Percentiles rank a stretch among this genome's conserved stretches.
Evolutionary conservation across 2,797 vertebrate genomes (phyloP).

Genomic region (Enteromius unitaeniatus): DNA sequence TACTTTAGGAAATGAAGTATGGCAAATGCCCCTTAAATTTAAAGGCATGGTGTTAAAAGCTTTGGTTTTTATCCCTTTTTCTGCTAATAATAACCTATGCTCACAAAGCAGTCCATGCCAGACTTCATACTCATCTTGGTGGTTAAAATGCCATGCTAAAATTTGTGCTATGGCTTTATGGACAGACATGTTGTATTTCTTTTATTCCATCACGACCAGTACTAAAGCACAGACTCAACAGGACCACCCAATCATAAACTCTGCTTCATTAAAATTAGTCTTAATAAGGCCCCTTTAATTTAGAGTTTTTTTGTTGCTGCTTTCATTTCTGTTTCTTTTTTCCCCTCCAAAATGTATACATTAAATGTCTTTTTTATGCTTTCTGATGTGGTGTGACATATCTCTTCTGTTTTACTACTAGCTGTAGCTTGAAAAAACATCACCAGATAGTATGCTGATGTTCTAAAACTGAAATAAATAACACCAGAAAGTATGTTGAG

Average conservation of each 20-base stretch:
- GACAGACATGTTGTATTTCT: neutral
- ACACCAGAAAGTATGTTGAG: neutral
- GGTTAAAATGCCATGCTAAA: neutral
- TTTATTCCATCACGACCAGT: neutral
- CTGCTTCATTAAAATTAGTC: neutral
- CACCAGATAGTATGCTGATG: no score
- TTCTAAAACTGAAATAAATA: neutral
- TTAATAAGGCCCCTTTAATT: neutral
- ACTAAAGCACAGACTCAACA: neutral
- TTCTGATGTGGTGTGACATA: neutral
- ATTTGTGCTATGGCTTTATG: neutral
- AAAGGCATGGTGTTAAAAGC: conserved; percentile 1
- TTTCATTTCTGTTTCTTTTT: neutral
- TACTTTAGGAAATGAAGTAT: conserved; percentile 30
- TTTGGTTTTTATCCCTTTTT: neutral
- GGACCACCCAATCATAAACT: neutral
- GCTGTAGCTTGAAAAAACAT: neutral
- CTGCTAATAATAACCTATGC: conserved; percentile 3
- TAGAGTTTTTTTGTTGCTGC: neutral
- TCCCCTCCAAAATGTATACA: neutral
- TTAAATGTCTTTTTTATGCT: neutral
- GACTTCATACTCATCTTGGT: neutral
- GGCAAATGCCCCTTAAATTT: conserved; percentile 27
- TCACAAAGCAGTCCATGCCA: neutral
- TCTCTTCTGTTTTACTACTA: neutral